A percentile compares a stretch with the other conserved stretches of the same genome.
phyloP scores from a whole-genome alignment of 2,888 invertebrate species.

The Dryobota labecula region DNA sequence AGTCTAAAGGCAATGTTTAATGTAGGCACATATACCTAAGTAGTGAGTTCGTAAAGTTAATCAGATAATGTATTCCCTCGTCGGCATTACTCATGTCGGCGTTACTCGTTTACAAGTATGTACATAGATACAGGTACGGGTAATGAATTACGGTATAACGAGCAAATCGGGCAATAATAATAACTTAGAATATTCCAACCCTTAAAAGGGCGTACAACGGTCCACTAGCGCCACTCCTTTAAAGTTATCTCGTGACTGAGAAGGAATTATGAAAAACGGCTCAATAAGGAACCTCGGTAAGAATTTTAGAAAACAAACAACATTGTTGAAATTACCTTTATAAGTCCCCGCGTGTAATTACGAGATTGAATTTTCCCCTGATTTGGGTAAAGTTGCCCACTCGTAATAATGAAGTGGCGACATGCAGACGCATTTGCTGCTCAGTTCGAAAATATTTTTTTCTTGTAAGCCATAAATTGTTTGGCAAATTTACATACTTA shows the following conservation, averaged over 20 bases:
- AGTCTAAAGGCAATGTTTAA: slow-evolving; percentile 19
- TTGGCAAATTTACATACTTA: too few species aligned
- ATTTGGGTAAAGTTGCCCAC: slow-evolving; percentile 27
- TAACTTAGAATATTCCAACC: slow-evolving; percentile 19
- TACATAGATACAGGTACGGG: not conserved
- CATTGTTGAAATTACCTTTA: slow-evolving; percentile 22
- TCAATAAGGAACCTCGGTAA: too few species aligned
- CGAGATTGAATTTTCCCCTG: slow-evolving; percentile 21
- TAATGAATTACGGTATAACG: slow-evolving; percentile 7
- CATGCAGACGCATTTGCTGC: too few species aligned
- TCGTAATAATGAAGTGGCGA: slow-evolving; percentile 37
- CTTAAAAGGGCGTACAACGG: too few species aligned
- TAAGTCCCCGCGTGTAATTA: slow-evolving; percentile 24
- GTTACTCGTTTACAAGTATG: slow-evolving; percentile 24
- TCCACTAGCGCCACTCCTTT: too few species aligned
- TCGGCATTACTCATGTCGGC: slow-evolving; percentile 37
- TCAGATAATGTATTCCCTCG: slow-evolving; percentile 57
- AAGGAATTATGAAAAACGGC: too few species aligned
- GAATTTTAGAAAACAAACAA: too few species aligned
- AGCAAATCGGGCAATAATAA: slow-evolving; percentile 19
- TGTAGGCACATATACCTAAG: slow-evolving; percentile 18
- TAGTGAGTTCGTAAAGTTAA: slow-evolving; percentile 52
- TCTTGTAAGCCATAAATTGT: too few species aligned
- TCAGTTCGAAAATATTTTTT: too few species aligned
- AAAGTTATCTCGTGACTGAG: too few species aligned